Evolutionary conservation across 2,888 invertebrate genomes (phyloP), one percentile per base, ranked within the genome.

Genomic region (Ferrisia virgata): DNA sequence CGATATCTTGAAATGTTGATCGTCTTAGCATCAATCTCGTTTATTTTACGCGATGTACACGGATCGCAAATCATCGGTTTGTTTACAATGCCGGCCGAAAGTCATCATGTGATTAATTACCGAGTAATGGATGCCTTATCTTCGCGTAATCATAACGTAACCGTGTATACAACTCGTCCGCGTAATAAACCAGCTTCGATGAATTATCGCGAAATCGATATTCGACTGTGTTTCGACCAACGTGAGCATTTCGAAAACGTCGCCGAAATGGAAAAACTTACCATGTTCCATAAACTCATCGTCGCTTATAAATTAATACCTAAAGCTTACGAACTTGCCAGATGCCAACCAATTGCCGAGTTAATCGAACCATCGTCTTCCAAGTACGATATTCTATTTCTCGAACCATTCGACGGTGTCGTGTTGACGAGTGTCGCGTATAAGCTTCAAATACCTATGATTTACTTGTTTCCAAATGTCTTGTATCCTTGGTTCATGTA

Each of bases 331-430:
- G 36, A 76, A 8, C 43, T 81, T 9, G 18, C 28, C 8, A 47
- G 28, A 11, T 81, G 81, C 22, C 33, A 31, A 1, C 81, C 58
- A 15, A 1, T 81, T 13, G 33, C 33, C 1, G 33, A 47, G 13
- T 28, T 81, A 2, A 4, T 81, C 11, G 53, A 58, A 28, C n/a
- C 31, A 18, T 15, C 31, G 13, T 15, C 36, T n/a, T 15, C 8
- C 2, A 83, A 80, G 5, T 85, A 47, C 72, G 85, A 85, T 84
- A 53, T 85, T 11, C 18, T 85, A 0, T 79, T 85, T 8, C 64
- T 85, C 1, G 84, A 85, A 13, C 79, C 84, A 28, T 85, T 85
- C 31, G 78, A 85, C 11, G 28, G 9, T 13, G 85, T 85, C 40
- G 11, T 85, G 3, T 22, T 36, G 36, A 28, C 85, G n/a, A 11